Conservation (phyloP, 2,797 vertebrate genomes). For the Chelon auratus region DNA sequence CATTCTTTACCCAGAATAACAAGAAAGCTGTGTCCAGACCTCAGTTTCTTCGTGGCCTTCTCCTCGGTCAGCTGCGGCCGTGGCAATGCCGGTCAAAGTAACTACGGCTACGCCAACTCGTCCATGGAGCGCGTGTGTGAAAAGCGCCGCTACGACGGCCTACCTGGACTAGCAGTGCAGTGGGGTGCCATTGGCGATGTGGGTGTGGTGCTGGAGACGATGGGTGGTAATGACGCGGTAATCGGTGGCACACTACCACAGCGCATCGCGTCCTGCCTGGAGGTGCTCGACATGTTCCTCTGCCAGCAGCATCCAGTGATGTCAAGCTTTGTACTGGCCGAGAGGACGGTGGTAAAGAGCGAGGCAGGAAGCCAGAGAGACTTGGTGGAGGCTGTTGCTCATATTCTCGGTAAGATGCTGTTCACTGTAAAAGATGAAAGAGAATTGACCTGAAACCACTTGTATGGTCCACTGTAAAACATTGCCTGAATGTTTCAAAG, state of each 20-base stretch:
- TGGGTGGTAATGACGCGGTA: constrained; percentile 88
- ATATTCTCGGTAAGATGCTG: constrained; percentile 90
- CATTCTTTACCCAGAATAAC: constrained; percentile 83
- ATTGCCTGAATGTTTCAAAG: too few species aligned
- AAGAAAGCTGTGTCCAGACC: constrained; percentile 89
- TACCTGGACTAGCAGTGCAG: constrained; percentile 93
- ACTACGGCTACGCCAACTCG: constrained; percentile 98
- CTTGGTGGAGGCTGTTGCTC: constrained; percentile 90
- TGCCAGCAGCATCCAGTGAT: constrained; percentile 88
- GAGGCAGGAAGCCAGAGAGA: constrained; percentile 82
- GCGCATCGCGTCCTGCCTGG: constrained; percentile 92
- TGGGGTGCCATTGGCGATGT: constrained; percentile 98
- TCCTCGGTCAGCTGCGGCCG: constrained; percentile 97
- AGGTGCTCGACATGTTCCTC: constrained; percentile 93
- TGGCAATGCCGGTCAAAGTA: constrained; percentile 95
- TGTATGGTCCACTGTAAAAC: too few species aligned
- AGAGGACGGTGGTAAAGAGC: constrained; percentile 80
- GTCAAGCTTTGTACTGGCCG: constrained; percentile 95
- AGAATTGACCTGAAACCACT: too few species aligned
- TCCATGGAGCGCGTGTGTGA: constrained; percentile 98
- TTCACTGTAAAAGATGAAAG: not conserved
- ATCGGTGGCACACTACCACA: constrained; percentile 93
- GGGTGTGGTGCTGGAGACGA: constrained; percentile 90
- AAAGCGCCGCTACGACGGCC: constrained; percentile 85
- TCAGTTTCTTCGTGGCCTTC: constrained; percentile 94